A percentile compares a stretch with the other conserved stretches of the same genome.
phyloP scores from a whole-genome alignment of 2,113 vertebrate species.

The Rhinolophus ferrumequinum region DNA sequence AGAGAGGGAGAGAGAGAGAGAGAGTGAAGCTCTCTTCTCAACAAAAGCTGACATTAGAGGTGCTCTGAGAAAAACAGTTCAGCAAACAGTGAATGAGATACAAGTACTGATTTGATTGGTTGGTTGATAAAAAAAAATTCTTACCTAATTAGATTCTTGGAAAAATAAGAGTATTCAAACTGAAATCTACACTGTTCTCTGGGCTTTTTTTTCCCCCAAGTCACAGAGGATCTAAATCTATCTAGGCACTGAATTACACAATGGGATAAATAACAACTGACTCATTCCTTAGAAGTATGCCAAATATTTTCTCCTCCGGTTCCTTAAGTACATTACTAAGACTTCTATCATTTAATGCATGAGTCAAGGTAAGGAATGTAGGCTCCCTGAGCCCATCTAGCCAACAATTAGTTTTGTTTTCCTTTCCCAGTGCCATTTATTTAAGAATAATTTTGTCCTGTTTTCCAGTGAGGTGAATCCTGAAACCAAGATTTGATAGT shows the following conservation, averaged over 20 bases:
- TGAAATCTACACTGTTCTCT: background rate
- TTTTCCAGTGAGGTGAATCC: background rate
- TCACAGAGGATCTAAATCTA: constrained; percentile 55
- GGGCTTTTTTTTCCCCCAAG: constrained; percentile 3
- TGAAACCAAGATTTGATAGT: background rate
- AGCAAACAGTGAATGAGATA: background rate
- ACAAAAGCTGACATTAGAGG: constrained; percentile 26
- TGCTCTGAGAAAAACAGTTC: constrained; percentile 20
- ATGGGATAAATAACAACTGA: background rate
- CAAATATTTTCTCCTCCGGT: background rate
- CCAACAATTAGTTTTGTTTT: background rate
- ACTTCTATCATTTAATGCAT: background rate
- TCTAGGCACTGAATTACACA: constrained; percentile 31
- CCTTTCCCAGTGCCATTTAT: background rate
- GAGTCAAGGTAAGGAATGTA: background rate
- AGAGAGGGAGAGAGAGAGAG: background rate
- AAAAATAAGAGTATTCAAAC: background rate
- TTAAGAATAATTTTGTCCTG: constrained; percentile 18
- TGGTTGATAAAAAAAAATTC: background rate
- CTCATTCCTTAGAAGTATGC: background rate
- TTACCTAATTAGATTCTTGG: constrained; percentile 35
- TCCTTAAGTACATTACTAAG: background rate
- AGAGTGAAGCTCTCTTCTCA: background rate
- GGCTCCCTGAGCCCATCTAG: background rate
- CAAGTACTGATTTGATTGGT: background rate